Base-by-base conservation (phyloP, 2,113 vertebrate genomes). In the Larimichthys polyactis region DNA sequence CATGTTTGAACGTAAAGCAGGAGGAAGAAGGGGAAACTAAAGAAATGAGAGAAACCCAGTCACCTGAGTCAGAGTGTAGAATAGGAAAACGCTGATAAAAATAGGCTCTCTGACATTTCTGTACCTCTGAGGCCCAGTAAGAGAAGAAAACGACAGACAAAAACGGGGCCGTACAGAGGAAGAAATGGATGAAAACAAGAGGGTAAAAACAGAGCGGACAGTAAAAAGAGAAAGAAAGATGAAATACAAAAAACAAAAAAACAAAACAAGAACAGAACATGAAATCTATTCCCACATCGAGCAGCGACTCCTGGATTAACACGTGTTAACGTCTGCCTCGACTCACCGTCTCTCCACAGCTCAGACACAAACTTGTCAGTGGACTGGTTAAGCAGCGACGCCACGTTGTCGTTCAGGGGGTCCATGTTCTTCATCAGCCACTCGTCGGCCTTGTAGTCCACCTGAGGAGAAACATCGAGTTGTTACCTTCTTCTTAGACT, bases 371-470 rank as follows among this genome's bases (percentile, higher is more conserved):
- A 99, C 85, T 97, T 99, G 95, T 99, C 98, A 0, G 97, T 98
- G 0, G 98, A 99, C 87, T 97, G 96, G 93, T 99, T 98, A 63
- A 99, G 96, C 64, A 99, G 95, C 0, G 97, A 94, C 32, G 98
- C 96, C 5, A 99, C 96, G 66, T 99, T 99, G 88, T 99, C 98
- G 0, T 99, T 99, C 92, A 99, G 92, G 0, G 98, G 98, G 91
- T 99, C 98, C 98, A 99, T 99, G 94, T 99, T 99, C 94, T 99
- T 99, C 97, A 99, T 98, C 90, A 99, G 94, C 98, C 98, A 99
- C 87, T 97, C 97, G 0, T 97, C 97, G 0, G 98, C 98, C 89
- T 99, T 99, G 88, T 99, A 99, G 81, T 99, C 98, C 92, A 99
- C 98, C 98, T 99, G 91, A 14, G 11, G 10, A 64, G n/a, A 67